Evolutionary conservation across 1,140 invertebrate species (phyloP).

Genomic region (Charaxes varanes): DNA sequence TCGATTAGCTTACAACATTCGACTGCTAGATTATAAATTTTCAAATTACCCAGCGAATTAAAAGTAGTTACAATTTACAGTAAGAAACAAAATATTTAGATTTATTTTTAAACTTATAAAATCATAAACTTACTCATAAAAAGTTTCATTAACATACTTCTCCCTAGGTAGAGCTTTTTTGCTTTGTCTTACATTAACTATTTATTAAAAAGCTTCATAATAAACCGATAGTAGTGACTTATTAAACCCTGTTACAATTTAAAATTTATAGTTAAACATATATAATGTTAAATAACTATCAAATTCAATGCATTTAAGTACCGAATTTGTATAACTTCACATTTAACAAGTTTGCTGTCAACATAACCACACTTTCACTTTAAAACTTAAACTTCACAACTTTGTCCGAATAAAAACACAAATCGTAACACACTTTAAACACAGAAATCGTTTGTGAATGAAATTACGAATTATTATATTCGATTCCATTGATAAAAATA

Average conservation of each 20-base stretch:
- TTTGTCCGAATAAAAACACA: conserved; percentile 16
- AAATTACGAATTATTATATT: conserved; percentile 19
- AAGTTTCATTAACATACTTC: too few relatives aligned
- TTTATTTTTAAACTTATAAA: too few relatives aligned
- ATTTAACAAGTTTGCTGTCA: conserved; percentile 26
- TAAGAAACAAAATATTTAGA: too few relatives aligned
- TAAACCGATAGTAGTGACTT: too few relatives aligned
- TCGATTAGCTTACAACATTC: not conserved
- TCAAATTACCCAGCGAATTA: too few relatives aligned
- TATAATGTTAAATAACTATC: not conserved
- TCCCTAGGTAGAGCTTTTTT: too few relatives aligned
- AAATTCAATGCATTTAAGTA: conserved; percentile 5
- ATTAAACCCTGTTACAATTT: not conserved
- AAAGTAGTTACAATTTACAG: too few relatives aligned
- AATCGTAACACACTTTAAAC: conserved; percentile 18
- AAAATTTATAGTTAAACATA: not conserved
- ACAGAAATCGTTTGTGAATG: conserved; percentile 11
- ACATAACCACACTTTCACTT: conserved; percentile 59
- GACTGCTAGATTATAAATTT: not conserved
- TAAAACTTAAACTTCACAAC: conserved; percentile 16
- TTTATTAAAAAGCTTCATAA: too few relatives aligned
- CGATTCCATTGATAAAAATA: conserved; percentile 39
- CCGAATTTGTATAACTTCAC: conserved; percentile 9
- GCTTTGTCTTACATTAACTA: too few relatives aligned
- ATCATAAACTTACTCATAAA: too few relatives aligned